Base-by-base conservation (phyloP, 2,113 vertebrate genomes). In the Coryphaenoides rupestris region DNA sequence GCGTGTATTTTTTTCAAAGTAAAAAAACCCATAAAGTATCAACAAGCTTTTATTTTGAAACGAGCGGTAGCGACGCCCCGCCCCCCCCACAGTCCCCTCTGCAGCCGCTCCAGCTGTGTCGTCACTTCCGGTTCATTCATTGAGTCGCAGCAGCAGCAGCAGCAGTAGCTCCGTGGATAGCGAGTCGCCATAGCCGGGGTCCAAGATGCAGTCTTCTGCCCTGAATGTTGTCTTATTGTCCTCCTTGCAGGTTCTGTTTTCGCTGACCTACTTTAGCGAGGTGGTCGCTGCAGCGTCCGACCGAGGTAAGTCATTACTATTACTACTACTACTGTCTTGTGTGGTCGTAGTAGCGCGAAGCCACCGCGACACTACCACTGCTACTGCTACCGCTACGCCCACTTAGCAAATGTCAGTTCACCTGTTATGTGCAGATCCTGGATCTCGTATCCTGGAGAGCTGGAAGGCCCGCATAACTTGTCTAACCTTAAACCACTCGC, bases 251-350 rank as follows among this genome's bases (percentile, higher is more conserved):
- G 19, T 80, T 21, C 75, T 89, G 1, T 49, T 88, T n/a, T 72
- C 56, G 10, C 10, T 83, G 15, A 75, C 76, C n/a, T 68, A 56
- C 54, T 70, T 85, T n/a, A 76, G 71, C 0, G 64, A 79, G 4
- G 76, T 77, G 1, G 76, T 74, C 0, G 72, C 81, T 1, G 85
- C 84, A 6, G 81, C 72, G 9, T 67, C 73, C 17, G 65, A 76
- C 0, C 81, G 28, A 87, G 91, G 91, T 91, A 80, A 83, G 83
- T 75, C 5, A 19, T 13, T 13, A 56, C 22, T 24, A 3, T 14
- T n/a, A n/a, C n/a, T n/a, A n/a, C n/a, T n/a, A n/a, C n/a, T n/a
- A n/a, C n/a, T n/a, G n/a, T n/a, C n/a, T n/a, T 2, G 10, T 45
- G 33, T 19, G 17, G n/a, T n/a, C 10, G 3, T 56, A 19, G 13